These are phyloP conservation scores for Bembecia ichneumoniformis DNA, from an alignment of 2,888 invertebrate species.

Conservation along the genomic window DNA sequence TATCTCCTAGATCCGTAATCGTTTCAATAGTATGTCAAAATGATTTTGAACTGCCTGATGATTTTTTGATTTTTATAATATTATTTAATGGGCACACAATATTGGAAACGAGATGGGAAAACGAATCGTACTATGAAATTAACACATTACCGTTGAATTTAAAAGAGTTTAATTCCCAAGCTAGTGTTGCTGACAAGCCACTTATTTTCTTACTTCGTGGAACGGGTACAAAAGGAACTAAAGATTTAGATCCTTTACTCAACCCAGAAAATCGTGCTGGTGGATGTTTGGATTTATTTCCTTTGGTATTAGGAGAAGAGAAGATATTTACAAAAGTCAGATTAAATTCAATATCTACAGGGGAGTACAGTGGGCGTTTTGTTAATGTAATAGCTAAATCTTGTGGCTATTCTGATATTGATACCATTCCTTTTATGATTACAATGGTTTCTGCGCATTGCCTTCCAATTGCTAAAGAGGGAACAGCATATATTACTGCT, in stretches of 20 bases:
- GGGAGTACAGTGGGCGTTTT: slow-evolving; percentile 25
- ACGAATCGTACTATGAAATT: slow-evolving; percentile 18
- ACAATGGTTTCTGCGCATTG: slow-evolving; percentile 57
- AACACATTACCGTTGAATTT: slow-evolving; percentile 33
- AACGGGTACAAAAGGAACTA: slow-evolving; percentile 28
- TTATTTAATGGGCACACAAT: slow-evolving; percentile 36
- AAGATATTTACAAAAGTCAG: slow-evolving; percentile 27
- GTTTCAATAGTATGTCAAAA: slow-evolving; percentile 30
- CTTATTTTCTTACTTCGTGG: slow-evolving; percentile 42
- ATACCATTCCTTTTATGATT: slow-evolving; percentile 31
- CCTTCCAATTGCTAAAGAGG: slow-evolving; percentile 43
- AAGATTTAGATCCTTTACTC: slow-evolving; percentile 43
- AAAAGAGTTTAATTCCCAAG: slow-evolving; percentile 24
- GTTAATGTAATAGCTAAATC: slow-evolving; percentile 28
- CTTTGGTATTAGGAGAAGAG: slow-evolving; percentile 46
- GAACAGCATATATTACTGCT: slow-evolving; percentile 44
- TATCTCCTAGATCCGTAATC: slow-evolving; percentile 21
- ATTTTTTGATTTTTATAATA: slow-evolving; percentile 26
- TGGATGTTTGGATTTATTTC: slow-evolving; percentile 47
- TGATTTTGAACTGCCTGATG: slow-evolving; percentile 24
- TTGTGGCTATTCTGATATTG: slow-evolving; percentile 19
- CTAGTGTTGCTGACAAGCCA: slow-evolving; percentile 35
- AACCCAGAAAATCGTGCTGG: slow-evolving; percentile 48
- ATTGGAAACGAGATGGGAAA: slow-evolving; percentile 36
- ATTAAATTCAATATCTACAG: slow-evolving; percentile 30